Conservation (phyloP, 2,113 vertebrate species). For the Zingel zingel region DNA sequence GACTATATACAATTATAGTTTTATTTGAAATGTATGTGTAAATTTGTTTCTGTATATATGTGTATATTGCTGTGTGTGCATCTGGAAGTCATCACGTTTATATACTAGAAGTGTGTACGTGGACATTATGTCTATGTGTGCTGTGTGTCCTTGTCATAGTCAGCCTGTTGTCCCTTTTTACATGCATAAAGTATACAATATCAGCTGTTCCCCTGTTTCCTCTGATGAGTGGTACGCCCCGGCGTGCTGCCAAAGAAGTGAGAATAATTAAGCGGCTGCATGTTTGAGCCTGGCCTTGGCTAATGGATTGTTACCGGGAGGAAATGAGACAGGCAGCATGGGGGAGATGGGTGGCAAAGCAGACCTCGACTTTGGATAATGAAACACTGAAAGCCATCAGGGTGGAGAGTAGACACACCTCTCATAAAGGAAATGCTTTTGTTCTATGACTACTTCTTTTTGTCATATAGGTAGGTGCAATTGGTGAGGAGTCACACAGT, state of each 20-base stretch:
- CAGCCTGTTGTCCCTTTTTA: conserved; percentile 34
- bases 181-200: conserved; percentile 47
- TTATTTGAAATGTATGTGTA: conserved; percentile 25
- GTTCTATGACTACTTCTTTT: conserved; percentile 65
- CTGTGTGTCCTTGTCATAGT: conserved; percentile 1
- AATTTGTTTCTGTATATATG: conserved; percentile 10
- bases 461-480: conserved; percentile 60
- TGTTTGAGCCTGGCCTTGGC: conserved; percentile 79
- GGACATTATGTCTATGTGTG: conserved; percentile 2
- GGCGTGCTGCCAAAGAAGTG: conserved; percentile 73
- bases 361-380: conserved; percentile 76
- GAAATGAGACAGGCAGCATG: conserved; percentile 79
- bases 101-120: conserved; percentile 2
- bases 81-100: conserved; percentile 2
- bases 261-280: conserved; percentile 83
- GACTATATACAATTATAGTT: conserved; percentile 34
- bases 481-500: conserved; percentile 44
- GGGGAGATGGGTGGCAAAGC: conserved; percentile 68
- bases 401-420: conserved; percentile 71
- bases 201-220: conserved; percentile 56
- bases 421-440: conserved; percentile 73
- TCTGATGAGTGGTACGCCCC: conserved; percentile 78
- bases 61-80: conserved; percentile 8
- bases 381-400: conserved; percentile 71
- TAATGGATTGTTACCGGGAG: conserved; percentile 82